A percentile compares a stretch with the other conserved stretches of the same genome.
These are phyloP conservation scores for Drosophila formosana DNA, from an alignment of 2,888 invertebrate genomes.

Conservation along the genomic window DNA sequence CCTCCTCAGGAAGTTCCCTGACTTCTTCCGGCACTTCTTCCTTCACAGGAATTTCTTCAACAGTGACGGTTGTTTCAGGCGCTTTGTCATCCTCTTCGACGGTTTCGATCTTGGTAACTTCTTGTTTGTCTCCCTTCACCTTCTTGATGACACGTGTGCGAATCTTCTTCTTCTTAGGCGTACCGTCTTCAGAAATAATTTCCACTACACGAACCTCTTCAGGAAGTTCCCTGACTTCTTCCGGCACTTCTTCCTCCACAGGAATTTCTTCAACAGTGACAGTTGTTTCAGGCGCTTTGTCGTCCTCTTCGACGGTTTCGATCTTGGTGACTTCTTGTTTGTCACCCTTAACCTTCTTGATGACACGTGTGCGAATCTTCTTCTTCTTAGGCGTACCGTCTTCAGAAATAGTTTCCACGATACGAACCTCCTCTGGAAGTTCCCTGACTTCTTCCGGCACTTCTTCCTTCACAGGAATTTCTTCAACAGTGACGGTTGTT, in stretches of 20 bases:
- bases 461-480: constrained; percentile 13
- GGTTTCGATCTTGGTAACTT: constrained; percentile 68
- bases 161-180: constrained; percentile 42
- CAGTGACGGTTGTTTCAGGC: constrained; percentile 60
- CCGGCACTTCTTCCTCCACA: constrained; percentile 23
- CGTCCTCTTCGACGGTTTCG: constrained; percentile 49
- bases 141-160: constrained; percentile 47
- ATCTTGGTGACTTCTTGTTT: constrained; percentile 52
- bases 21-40: constrained; percentile 45
- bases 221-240: constrained; percentile 35
- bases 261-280: constrained; percentile 43
- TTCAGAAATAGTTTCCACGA: constrained; percentile 37
- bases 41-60: too few relatives aligned
- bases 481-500: constrained; percentile 9
- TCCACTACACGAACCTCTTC: constrained; percentile 45
- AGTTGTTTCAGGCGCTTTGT: constrained; percentile 40
- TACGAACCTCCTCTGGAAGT: constrained; percentile 42
- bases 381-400: constrained; percentile 43
- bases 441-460: constrained; percentile 28
- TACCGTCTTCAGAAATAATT: constrained; percentile 42
- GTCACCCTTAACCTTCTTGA: constrained; percentile 48
- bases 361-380: constrained; percentile 48
- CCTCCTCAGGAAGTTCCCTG: constrained; percentile 62
- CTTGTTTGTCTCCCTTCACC: constrained; percentile 43
- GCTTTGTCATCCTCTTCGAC: constrained; percentile 67